Evolutionary conservation across 2,113 vertebrate species (phyloP).

Genomic region (Caretta caretta): DNA sequence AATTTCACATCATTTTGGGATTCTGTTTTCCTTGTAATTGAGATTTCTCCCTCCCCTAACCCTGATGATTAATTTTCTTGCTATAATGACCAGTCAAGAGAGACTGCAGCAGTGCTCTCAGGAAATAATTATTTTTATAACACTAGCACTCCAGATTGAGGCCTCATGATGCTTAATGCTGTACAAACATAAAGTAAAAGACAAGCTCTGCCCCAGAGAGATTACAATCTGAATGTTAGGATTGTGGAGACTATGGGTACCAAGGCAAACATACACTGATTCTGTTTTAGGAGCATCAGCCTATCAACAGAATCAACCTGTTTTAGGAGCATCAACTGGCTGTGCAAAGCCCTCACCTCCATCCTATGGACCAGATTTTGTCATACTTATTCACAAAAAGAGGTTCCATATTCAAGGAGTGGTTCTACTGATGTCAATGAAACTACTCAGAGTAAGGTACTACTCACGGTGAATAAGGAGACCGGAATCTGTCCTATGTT

Average conservation of each 20-base stretch:
- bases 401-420: background rate
- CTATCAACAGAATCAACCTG: background rate
- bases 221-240: background rate
- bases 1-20: background rate
- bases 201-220: background rate
- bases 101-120: background rate
- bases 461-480: background rate
- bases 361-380: background rate
- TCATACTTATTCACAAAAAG: background rate
- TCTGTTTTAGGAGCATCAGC: background rate
- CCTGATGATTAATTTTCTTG: background rate
- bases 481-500: background rate
- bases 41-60: background rate
- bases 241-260: no score
- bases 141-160: background rate
- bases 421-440: background rate
- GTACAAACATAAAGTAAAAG: background rate
- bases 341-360: background rate
- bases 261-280: no score
- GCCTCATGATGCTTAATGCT: background rate
- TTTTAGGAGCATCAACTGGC: background rate
- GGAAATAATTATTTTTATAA: background rate
- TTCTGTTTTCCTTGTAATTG: background rate
- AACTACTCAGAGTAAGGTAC: background rate
- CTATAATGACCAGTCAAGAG: no score